Percentiles rank a stretch among this genome's conserved stretches.
Conservation (phyloP, 2,113 vertebrate species). For the Erpornis zantholeuca region DNA sequence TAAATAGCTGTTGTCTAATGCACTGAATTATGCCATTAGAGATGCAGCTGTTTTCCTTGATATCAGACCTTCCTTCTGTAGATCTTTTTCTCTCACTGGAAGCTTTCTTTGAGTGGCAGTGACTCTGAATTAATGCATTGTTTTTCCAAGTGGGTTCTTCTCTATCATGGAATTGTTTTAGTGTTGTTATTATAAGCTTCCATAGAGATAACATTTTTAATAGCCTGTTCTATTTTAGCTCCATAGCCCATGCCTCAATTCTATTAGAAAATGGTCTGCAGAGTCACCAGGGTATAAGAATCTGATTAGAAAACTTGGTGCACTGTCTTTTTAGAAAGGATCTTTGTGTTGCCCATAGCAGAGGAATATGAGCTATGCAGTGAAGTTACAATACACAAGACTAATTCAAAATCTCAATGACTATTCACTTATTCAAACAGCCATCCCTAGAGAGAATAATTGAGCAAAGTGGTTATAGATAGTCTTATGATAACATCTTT, state of each 20-base stretch:
- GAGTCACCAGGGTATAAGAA: conserved; percentile 23
- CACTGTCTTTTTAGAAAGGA: neutral
- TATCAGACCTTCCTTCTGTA: neutral
- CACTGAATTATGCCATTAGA: neutral
- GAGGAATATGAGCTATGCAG: conserved; percentile 1
- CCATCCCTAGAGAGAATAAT: neutral
- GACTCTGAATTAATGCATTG: neutral
- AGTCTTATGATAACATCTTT: neutral
- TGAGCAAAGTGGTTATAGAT: neutral
- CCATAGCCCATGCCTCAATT: neutral
- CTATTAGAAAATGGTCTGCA: conserved; percentile 14
- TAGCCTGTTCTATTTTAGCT: conserved; percentile 20
- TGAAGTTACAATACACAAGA: neutral
- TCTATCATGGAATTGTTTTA: neutral
- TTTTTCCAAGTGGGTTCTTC: neutral
- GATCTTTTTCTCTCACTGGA: neutral
- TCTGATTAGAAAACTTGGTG: conserved; percentile 29
- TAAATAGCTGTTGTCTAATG: neutral
- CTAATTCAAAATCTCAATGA: conserved; percentile 5
- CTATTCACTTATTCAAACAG: neutral
- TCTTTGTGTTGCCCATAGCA: neutral
- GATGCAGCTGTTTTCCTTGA: neutral
- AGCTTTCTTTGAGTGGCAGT: neutral
- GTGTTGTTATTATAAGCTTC: neutral
- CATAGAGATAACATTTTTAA: neutral